Conservation (phyloP, 2,797 vertebrate genomes). For the Leptoclinus maculatus region DNA sequence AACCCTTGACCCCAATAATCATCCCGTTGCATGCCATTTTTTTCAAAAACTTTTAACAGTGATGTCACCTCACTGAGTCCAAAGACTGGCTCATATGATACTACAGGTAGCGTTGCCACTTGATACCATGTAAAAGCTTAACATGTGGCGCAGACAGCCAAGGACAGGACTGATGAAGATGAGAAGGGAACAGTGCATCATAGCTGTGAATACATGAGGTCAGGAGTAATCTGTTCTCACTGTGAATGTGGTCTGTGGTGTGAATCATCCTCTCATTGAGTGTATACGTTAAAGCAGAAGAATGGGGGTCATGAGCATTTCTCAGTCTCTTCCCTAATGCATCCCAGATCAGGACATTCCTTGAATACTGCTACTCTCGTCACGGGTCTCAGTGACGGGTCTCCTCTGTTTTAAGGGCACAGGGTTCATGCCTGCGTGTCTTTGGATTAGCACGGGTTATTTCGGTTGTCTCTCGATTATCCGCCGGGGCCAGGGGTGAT, state of each 20-base stretch:
- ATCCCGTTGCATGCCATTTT: constrained; percentile 21
- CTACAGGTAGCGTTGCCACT: background rate
- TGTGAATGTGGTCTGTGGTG: constrained; percentile 31
- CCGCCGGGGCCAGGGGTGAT: constrained; percentile 23
- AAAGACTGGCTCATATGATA: constrained; percentile 2
- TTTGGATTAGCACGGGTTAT: constrained; percentile 64
- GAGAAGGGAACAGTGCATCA: constrained; percentile 28
- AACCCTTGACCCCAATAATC: constrained; percentile 62
- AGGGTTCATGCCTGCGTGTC: constrained; percentile 60
- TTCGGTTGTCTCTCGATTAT: constrained; percentile 58
- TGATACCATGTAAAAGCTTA: constrained; percentile 34
- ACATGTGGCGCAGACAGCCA: background rate
- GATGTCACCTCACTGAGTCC: constrained; percentile 27
- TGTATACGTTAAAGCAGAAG: constrained; percentile 30
- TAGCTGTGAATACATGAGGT: constrained; percentile 32
- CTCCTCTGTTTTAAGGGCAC: constrained; percentile 38
- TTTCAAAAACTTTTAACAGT: constrained; percentile 5
- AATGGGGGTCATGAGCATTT: constrained; percentile 32
- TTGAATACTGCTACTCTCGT: constrained; percentile 68
- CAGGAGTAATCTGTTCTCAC: constrained; percentile 36
- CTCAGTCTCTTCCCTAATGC: constrained; percentile 60
- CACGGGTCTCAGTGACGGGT: constrained; percentile 52
- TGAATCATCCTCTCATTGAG: constrained; percentile 39
- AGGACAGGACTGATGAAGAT: constrained; percentile 24
- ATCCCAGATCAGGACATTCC: constrained; percentile 70